Conservation (phyloP, 2,888 invertebrate species). For the Sycophila texana region DNA sequence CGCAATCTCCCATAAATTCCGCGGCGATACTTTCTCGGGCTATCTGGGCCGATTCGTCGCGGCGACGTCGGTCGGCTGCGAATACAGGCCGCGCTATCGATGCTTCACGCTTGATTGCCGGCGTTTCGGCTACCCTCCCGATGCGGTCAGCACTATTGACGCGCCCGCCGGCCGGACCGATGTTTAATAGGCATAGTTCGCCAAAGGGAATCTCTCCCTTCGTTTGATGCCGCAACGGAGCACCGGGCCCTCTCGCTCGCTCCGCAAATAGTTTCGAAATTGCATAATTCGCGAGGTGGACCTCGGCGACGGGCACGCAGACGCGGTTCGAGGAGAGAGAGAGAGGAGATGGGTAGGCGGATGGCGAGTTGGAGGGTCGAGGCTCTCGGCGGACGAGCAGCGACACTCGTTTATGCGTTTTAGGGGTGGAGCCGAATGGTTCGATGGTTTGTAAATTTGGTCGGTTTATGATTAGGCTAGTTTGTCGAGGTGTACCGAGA, state of each 20-base stretch:
- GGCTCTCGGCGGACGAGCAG: no score
- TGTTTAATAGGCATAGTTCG: slow-evolving; percentile 32
- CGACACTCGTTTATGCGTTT: no score
- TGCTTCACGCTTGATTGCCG: slow-evolving; percentile 69
- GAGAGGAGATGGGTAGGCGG: background rate
- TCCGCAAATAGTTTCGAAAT: slow-evolving; percentile 51
- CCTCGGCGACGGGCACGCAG: no score
- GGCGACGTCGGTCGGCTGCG: slow-evolving; percentile 32
- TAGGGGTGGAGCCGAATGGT: no score
- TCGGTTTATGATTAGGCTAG: no score
- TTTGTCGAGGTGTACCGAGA: no score
- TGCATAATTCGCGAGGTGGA: slow-evolving; percentile 49
- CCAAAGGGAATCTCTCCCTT: background rate
- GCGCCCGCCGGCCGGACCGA: slow-evolving; percentile 26
- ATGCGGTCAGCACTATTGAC: slow-evolving; percentile 63
- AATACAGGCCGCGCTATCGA: slow-evolving; percentile 64
- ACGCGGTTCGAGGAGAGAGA: background rate
- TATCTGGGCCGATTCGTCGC: background rate
- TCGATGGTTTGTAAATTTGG: no score
- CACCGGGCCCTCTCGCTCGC: slow-evolving; percentile 40
- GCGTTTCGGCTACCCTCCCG: slow-evolving; percentile 14
- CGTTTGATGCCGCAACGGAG: slow-evolving; percentile 53
- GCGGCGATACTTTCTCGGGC: slow-evolving; percentile 34
- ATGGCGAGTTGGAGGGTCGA: background rate
- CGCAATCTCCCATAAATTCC: slow-evolving; percentile 41